Conservation (phyloP, 2,888 invertebrate species). For the Amphipyra tragopoginis region DNA sequence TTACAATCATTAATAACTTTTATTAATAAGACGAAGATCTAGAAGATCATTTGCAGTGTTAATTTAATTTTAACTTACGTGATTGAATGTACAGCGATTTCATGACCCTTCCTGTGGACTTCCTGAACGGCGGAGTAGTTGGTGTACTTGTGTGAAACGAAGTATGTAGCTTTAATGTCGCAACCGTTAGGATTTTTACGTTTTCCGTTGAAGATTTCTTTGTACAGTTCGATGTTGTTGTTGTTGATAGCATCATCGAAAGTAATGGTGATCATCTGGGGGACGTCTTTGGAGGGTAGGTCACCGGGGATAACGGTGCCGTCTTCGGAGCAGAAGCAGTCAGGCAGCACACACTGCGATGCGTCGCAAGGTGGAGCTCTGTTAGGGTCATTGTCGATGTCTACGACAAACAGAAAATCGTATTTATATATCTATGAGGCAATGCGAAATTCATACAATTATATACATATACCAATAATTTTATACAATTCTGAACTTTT, state of each 20-base stretch:
- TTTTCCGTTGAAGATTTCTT: conserved; percentile 96
- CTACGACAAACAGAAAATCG: conserved; percentile 84
- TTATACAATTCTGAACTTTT: conserved; percentile 23
- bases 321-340: conserved; percentile 98
- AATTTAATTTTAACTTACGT: conserved; percentile 91
- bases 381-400: conserved; percentile 98
- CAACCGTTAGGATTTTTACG: conserved; percentile 98
- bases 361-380: conserved; percentile 97
- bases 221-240: conserved; percentile 98
- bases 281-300: conserved; percentile 95
- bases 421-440: conserved; percentile 8
- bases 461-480: conserved; percentile 16
- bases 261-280: conserved; percentile 98
- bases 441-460: conserved; percentile 15
- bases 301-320: conserved; percentile 96
- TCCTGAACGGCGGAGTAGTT: conserved; percentile 98
- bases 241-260: conserved; percentile 98
- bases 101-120: conserved; percentile 97
- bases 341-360: conserved; percentile 95
- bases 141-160: conserved; percentile 97
- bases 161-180: conserved; percentile 97
- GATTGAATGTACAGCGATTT: conserved; percentile 98
- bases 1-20: conserved; percentile 10
- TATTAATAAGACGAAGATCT: too few relatives aligned
- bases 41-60: neutral